Base-by-base conservation (phyloP, 2,113 vertebrate species). In the Bucco capensis region DNA sequence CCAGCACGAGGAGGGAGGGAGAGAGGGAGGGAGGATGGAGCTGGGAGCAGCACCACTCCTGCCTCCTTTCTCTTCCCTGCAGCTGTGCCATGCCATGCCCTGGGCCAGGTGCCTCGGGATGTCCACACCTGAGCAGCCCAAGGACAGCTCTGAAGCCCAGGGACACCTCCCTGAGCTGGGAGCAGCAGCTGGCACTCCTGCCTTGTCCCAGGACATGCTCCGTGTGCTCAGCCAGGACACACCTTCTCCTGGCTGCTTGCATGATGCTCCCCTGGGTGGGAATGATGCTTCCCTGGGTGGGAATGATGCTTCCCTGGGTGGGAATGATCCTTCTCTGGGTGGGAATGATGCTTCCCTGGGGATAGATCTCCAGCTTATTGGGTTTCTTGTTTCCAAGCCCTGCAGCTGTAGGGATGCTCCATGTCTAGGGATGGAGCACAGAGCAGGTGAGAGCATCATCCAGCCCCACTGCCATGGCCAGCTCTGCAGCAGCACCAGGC, bases 351-450 rank as follows among this genome's bases (percentile, higher is more conserved):
- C 51, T 27, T 46, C 42, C 60, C 25, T 5, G 31, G 27, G 61
- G 7, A 15, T 1, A 1, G 23, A 12, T 60, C 37, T 60, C 47
- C 61, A 21, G 22, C 4, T 46, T 1, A 0, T 14, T 66, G 5
- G 0, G 0, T 28, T 28, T 13, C 54, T 33, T 4, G 6, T 27
- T 25, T 19, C 57, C 3, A n/a, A 60, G 61, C 84, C 44, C n/a
- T 1, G 16, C 2, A 0, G 12, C 1, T 2, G 9, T 1, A 19
- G 50, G 57, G 25, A 4, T 37, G 35, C n/a, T 31, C 8, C 1
- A 0, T 3, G n/a, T 19, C 2, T 1, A 19, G 50, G 57, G 25
- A 19, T 10, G 5, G 1, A 13, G 35, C 5, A 21, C 1, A 13
- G 46, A 12, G 31, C 6, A 13, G 31, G 65, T 19, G 24, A 17